Base-by-base conservation (phyloP, 2,797 vertebrate genomes). In the Zenarchopterus dispar region DNA sequence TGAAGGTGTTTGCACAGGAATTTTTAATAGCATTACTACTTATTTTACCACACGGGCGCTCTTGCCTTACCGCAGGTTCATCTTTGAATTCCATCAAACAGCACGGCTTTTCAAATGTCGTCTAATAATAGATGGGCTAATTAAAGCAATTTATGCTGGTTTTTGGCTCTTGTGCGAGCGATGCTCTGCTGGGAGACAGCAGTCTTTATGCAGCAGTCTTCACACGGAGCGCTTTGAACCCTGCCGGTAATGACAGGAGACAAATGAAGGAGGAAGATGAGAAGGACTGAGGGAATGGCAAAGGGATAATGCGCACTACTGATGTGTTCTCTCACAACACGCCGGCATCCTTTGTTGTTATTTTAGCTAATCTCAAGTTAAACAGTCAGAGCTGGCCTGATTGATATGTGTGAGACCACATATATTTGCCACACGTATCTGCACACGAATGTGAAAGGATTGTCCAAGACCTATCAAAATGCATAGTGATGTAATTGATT, bases 401-500 rank as follows among this genome's bases (percentile, higher is more conserved):
- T 50, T 71, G 43, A 33, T 66, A 51, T 44, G 63, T 59, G 55
- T 58, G 62, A 60, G 48, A 62, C 47, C 56, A 11, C 22, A 43
- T 64, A 44, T 66, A 39, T 67, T 71, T 64, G 73, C 21, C 45
- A 55, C 48, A 48, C 53, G 56, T 19, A 54, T 53, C 51, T 54
- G 46, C 54, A 56, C 26, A 23, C 75, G 70, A 71, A 73, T 52
- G 71, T 53, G 13, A 56, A 73, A 65, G 59, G 26, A 64, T 23
- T 28, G 56, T 22, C 7, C 49, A 73, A 67, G 44, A 58, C 21
- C 53, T 45, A 64, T 51, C 56, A 56, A 53, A 67, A 49, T 57
- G 39, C 49, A 31, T 75, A 90, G 85, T 70, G 86, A 92, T 80
- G 68, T 51, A 73, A 89, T 91, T 88, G 85, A 91, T 91, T 89